Conservation (phyloP, 1,140 invertebrate genomes). For the Drosophila littoralis region DNA sequence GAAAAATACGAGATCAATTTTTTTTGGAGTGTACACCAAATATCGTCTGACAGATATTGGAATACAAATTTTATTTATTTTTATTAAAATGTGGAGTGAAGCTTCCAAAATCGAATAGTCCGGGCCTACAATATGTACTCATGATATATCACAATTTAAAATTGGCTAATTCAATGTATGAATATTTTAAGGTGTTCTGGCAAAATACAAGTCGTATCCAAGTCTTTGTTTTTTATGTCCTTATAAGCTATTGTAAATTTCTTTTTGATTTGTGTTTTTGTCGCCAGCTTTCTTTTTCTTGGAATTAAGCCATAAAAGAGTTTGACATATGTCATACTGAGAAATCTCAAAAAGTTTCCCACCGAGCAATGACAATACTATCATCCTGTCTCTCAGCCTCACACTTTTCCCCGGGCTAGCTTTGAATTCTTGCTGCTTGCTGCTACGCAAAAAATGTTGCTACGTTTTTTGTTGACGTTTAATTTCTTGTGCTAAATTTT, state of each 20-base stretch:
- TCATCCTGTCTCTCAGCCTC: conserved; percentile 1
- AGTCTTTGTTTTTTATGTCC: neutral
- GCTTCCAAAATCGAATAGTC: no score
- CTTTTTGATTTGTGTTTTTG: conserved; percentile 10
- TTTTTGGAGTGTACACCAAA: no score
- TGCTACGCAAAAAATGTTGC: conserved; percentile 32
- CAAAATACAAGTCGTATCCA: neutral
- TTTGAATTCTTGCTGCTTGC: conserved; percentile 36
- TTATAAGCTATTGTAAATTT: neutral
- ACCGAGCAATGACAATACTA: conserved; percentile 28
- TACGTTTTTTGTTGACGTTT: conserved; percentile 54
- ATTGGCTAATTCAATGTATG: no score
- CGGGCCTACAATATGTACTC: no score
- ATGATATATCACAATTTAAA: no score
- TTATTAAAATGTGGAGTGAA: no score
- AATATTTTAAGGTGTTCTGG: conserved; percentile 1
- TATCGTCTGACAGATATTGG: no score
- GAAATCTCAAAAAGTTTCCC: conserved; percentile 27
- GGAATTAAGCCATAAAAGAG: conserved; percentile 10
- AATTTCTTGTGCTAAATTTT: conserved; percentile 74
- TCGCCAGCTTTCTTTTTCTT: neutral
- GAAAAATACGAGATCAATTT: no score
- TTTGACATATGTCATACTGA: conserved; percentile 41
- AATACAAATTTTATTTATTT: no score
- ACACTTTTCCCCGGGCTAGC: conserved; percentile 23